These are phyloP conservation scores for Lasioglossum pauxillum DNA, from an alignment of 2,888 invertebrate species.

Conservation along the genomic window DNA sequence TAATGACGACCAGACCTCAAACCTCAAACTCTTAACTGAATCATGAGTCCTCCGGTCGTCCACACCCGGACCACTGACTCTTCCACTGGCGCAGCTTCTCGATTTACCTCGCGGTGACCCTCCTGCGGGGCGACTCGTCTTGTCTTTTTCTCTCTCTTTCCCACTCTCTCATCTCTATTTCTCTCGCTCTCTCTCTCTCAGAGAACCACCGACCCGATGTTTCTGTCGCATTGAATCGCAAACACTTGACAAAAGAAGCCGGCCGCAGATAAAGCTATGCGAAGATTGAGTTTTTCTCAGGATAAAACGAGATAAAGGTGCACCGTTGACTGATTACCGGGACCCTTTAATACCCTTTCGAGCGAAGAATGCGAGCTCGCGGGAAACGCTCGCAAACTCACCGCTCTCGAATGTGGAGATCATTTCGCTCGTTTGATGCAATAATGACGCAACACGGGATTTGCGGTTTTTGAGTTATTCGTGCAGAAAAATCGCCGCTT, in stretches of 20 bases:
- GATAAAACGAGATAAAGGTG: conserved; percentile 31
- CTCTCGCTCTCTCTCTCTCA: neutral
- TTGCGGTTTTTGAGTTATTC: neutral
- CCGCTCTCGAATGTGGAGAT: neutral
- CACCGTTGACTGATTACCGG: conserved; percentile 34
- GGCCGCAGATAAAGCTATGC: conserved; percentile 18
- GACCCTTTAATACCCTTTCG: conserved; percentile 30
- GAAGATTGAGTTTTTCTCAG: conserved; percentile 36
- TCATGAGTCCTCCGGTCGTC: conserved; percentile 73
- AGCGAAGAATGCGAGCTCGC: neutral
- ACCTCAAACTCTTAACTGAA: conserved; percentile 82
- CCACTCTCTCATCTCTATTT: neutral
- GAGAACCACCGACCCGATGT: conserved; percentile 52
- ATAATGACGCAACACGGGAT: neutral
- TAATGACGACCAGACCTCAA: conserved; percentile 82
- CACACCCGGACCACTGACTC: conserved; percentile 56
- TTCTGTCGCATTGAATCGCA: conserved; percentile 68
- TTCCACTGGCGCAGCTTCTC: conserved; percentile 66
- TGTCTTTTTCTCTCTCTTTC: conserved; percentile 56
- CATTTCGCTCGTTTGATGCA: neutral
- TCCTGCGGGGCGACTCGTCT: conserved; percentile 54
- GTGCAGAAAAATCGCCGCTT: neutral
- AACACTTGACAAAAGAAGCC: conserved; percentile 51
- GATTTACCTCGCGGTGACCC: conserved; percentile 70
- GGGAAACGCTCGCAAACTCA: neutral